Base-by-base conservation (phyloP, 1,140 invertebrate genomes). In the Scaptomyza graminum region DNA sequence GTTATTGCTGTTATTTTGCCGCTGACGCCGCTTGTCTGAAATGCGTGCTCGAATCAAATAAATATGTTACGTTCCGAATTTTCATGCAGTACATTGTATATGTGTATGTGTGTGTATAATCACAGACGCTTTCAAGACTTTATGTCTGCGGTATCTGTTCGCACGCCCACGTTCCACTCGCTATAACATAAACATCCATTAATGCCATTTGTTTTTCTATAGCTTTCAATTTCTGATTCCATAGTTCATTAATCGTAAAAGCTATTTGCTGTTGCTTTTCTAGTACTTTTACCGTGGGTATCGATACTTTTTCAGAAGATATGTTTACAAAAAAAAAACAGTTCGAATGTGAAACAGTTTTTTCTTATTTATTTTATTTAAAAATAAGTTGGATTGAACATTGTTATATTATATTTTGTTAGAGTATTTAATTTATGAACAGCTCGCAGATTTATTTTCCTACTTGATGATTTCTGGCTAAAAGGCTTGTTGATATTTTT, bases 171-270 rank as follows among this genome's bases (percentile, higher is more conserved):
- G 25, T 34, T 34, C 11, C 56, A 68, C 61, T 50, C 46, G 13
- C 51, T 8, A 52, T 31, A 66, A 52, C 62, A 54, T 66, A 71
- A 71, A 66, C 62, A 67, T 22, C 12, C 22, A 49, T 54, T 18
- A 59, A 54, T 54, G 18, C 18, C 39, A 43, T n/a, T n/a, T n/a
- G n/a, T n/a, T 44, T 54, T 55, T 67, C 18, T 43, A 47, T 43
- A 12, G n/a, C 31, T 60, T 49, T 54, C 11, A 51, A 52, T 43
- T 59, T 54, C n/a, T 51, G 41, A 39, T 54, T 34, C 13, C 16
- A 52, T 52, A 71, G 68, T 66, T 71, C 68, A 71, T 71, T 59
- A 71, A 71, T 71, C 54, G 68, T 57, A 54, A 62, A 62, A 68
- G 54, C 49, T 31, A 2, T 52, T 2, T 46, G 22, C n/a, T 51